Conservation (phyloP, 2,888 invertebrate species). For the Lordiphosa fenestrarum region DNA sequence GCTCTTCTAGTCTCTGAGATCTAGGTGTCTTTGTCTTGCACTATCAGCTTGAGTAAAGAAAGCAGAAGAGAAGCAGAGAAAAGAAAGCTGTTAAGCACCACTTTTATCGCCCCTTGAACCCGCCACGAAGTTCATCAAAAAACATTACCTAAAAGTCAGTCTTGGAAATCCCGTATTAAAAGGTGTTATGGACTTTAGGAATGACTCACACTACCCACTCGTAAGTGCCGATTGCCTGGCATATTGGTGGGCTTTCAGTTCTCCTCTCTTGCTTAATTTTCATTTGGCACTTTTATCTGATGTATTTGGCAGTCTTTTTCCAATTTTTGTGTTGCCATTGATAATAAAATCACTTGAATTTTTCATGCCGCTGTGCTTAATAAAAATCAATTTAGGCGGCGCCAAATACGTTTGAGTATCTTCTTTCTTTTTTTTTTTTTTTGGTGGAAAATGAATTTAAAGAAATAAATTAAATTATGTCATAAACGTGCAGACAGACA, state of each 20-base stretch:
- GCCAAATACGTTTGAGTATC: slow-evolving; percentile 24
- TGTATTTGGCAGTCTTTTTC: slow-evolving; percentile 13
- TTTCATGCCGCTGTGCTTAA: slow-evolving; percentile 37
- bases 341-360: slow-evolving; percentile 48
- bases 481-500: slow-evolving; percentile 44
- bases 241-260: background rate
- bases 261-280: slow-evolving; percentile 13
- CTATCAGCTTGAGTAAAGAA: too few relatives aligned
- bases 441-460: slow-evolving; percentile 54
- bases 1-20: too few relatives aligned
- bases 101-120: too few relatives aligned
- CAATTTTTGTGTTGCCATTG: slow-evolving; percentile 31
- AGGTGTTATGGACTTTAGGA: background rate
- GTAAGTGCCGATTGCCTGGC: slow-evolving; percentile 16
- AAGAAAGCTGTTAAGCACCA: too few relatives aligned
- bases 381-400: slow-evolving; percentile 49
- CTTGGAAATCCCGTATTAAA: background rate
- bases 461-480: slow-evolving; percentile 61
- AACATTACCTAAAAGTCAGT: too few relatives aligned
- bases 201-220: background rate
- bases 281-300: slow-evolving; percentile 17
- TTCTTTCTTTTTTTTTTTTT: slow-evolving; percentile 20
- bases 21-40: too few relatives aligned
- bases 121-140: too few relatives aligned
- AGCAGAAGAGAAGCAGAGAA: too few relatives aligned